phyloP scores from a whole-genome alignment of 1,140 invertebrate species.

The Trichonephila inaurata region DNA sequence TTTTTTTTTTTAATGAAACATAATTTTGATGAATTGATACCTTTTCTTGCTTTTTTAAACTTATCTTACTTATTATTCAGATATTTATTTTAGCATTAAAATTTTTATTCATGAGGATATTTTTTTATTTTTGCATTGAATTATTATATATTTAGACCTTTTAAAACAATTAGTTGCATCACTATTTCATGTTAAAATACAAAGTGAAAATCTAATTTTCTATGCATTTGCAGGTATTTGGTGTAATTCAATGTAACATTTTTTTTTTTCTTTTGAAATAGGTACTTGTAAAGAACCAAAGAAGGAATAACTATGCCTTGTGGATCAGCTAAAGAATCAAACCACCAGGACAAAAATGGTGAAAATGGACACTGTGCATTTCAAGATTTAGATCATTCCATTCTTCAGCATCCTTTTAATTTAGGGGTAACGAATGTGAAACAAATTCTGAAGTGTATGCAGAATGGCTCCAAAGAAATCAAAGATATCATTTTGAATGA shows the following conservation, averaged over 20 bases:
- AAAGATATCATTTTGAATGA: conserved; percentile 87
- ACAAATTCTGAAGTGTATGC: conserved; percentile 76
- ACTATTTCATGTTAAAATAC: no score
- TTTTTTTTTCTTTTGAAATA: background rate
- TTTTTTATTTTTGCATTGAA: no score
- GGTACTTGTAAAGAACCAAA: background rate
- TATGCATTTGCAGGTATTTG: no score
- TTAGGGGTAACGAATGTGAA: conserved; percentile 75
- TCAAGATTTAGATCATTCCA: conserved; percentile 73
- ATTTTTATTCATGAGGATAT: no score
- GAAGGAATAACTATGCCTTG: conserved; percentile 42
- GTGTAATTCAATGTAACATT: background rate
- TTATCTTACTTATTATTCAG: no score
- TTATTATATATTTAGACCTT: no score
- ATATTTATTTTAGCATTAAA: no score
- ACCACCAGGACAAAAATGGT: conserved; percentile 26
- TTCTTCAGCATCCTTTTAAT: conserved; percentile 75
- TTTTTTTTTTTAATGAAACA: no score
- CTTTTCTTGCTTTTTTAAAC: no score
- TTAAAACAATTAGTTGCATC: no score
- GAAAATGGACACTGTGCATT: conserved; percentile 64
- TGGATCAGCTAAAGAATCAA: conserved; percentile 56
- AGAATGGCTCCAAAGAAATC: conserved; percentile 81
- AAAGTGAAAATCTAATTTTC: no score
- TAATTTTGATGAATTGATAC: no score